Evolutionary conservation across 2,113 vertebrate genomes (phyloP), one percentile per base, ranked within the genome.

Genomic region (Solea senegalensis): DNA sequence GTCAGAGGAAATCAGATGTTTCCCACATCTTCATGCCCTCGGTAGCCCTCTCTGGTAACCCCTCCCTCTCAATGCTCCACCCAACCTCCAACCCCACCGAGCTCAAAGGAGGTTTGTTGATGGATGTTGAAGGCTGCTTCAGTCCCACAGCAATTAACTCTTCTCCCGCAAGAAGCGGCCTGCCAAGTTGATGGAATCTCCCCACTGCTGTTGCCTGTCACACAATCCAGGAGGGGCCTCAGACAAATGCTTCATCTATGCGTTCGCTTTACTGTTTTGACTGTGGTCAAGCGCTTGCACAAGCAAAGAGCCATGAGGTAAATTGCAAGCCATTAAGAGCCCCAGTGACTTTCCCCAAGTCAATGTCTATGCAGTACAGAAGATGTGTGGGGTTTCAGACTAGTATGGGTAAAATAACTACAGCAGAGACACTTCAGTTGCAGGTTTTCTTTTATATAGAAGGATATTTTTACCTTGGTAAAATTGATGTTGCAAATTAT

Each of bases 71-170:
- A 65, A 57, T 56, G 72, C 82, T 81, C 80, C 85, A 81, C 75
- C 82, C 82, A 86, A 89, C 86, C 86, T 85, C 86, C 80, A 90
- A 81, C 87, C 73, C 80, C 73, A 76, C 60, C 43, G 77, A 86
- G 83, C 86, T 85, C 58, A 78, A 82, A 90, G 83, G 85, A 83
- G 85, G 58, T 84, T 83, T 83, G 89, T 77, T 92, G 91, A 92
- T 90, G 87, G 89, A 92, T 92, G 85, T 87, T 80, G 91, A 92
- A 90, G 73, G 85, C 87, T 80, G 69, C 78, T 79, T 72, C 13
- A 70, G 88, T 93, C 92, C 92, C 90, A 89, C 87, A 92, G 89
- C 92, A 92, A 93, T 93, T 93, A 93, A 91, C 92, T 93, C 86
- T 87, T 89, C 87, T 90, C 70, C 84, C 77, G 77, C 87, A 89